phyloP scores from a whole-genome alignment of 2,888 invertebrate species.

The Nomada flava region DNA sequence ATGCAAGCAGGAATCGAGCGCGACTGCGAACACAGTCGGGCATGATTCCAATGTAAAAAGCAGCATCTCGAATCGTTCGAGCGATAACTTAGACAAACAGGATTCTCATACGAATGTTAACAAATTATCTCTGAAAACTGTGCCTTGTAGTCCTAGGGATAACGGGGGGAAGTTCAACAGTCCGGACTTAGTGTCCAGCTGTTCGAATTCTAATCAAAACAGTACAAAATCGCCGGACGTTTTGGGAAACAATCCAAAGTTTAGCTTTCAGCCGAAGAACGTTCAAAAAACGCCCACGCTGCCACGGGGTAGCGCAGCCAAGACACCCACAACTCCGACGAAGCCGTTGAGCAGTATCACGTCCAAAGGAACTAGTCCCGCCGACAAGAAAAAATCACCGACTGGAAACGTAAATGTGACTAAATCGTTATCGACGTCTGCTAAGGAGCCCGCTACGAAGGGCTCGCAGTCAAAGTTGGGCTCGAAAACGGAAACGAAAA shows the following conservation, averaged over 20 bases:
- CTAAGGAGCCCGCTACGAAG: conserved; percentile 56
- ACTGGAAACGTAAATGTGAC: conserved; percentile 55
- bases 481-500: conserved; percentile 56
- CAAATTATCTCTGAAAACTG: conserved; percentile 64
- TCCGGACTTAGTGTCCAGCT: conserved; percentile 91
- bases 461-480: conserved; percentile 33
- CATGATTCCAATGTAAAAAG: conserved; percentile 71
- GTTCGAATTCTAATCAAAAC: conserved; percentile 84
- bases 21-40: conserved; percentile 59
- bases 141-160: conserved; percentile 77
- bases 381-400: conserved; percentile 76
- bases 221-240: conserved; percentile 85
- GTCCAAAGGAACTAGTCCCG: conserved; percentile 84
- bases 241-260: conserved; percentile 72
- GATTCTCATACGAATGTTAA: conserved; percentile 61
- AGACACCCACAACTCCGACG: conserved; percentile 83
- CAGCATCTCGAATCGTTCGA: conserved; percentile 59
- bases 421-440: conserved; percentile 62
- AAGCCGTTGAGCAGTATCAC: conserved; percentile 84
- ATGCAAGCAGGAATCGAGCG: conserved; percentile 58
- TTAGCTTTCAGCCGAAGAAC: conserved; percentile 76
- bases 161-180: conserved; percentile 85
- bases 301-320: conserved; percentile 75
- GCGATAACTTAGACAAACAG: conserved; percentile 64
- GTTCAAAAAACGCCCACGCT: conserved; percentile 81